Evolutionary conservation across 2,888 invertebrate species (phyloP), one percentile per base, ranked within the genome.

Genomic region (Drosophila anceps): DNA sequence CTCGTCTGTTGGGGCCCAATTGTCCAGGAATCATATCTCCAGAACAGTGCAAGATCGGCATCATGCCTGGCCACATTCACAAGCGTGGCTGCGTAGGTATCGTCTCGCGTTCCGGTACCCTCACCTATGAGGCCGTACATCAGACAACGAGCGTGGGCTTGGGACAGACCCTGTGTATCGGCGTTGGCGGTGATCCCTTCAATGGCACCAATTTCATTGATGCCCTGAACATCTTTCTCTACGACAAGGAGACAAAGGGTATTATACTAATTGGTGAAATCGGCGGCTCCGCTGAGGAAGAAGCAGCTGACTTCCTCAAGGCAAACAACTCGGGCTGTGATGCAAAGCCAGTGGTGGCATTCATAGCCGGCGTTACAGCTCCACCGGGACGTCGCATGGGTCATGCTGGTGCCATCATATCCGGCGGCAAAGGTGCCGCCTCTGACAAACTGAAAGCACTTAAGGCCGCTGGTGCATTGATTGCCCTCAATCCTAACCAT

Each of bases 161-260:
- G 20, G 98, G 99, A 0, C 99, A 99, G 93, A 97, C 99, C 0
- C 94, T 99, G 20, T 99, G 99, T 93, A 96, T 99, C 9, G 99
- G 99, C 61, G 98, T 99, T 91, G 99, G 99, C 61, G 99, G 99
- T 62, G 99, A 99, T 95, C 99, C 99, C 0, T 99, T 99, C 94
- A 99, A 99, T 91, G 99, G 99, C 60, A 99, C 99, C 4, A 98
- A 99, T 93, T 99, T 99, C 92, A 98, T 99, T 83, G 99, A 99
- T 93, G 99, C 98, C 91, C 94, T 99, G 62, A 98, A 98, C 91
- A 96, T 99, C 20, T 99, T 99, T 93, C 94, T 99, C n/a, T 94
- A 95, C 51, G 99, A 99, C 93, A 96, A 97, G 7, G 95, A 97
- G 33, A 98, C 98, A 2, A 97, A 97, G 93, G 99, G 98, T 75